These are phyloP conservation scores for Hecatera dysodea DNA, from an alignment of 2,888 invertebrate genomes.

Conservation along the genomic window DNA sequence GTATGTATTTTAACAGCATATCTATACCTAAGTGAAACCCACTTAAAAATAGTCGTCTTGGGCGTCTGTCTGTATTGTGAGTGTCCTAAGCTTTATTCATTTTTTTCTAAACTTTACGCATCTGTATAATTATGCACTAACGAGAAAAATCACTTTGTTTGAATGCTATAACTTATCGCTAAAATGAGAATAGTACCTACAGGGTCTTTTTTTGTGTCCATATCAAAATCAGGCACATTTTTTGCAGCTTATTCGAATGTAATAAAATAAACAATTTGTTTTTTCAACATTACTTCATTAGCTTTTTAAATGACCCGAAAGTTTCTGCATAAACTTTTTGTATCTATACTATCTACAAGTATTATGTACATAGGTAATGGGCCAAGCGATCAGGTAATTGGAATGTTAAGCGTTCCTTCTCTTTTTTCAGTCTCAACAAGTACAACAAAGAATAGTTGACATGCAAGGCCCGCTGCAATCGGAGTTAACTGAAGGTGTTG, in stretches of 20 bases:
- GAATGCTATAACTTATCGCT: not conserved
- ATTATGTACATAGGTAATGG: not conserved
- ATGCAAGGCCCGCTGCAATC: conserved; percentile 94
- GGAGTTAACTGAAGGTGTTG: conserved; percentile 93
- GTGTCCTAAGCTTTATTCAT: too few species aligned
- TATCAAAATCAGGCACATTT: not conserved
- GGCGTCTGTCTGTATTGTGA: too few species aligned
- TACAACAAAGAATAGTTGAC: conserved; percentile 93
- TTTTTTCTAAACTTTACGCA: not conserved
- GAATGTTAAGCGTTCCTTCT: not conserved
- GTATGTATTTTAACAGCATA: conserved; percentile 86
- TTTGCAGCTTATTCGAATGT: not conserved
- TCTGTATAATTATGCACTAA: not conserved
- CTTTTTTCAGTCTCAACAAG: conserved; percentile 90
- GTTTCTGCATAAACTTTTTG: not conserved
- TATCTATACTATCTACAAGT: not conserved
- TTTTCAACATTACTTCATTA: too few species aligned
- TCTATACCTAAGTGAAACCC: not conserved
- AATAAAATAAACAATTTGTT: too few species aligned
- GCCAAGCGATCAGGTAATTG: not conserved
- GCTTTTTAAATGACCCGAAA: too few species aligned
- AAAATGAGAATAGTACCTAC: not conserved
- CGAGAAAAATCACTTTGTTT: too few species aligned
- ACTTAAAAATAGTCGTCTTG: too few species aligned
- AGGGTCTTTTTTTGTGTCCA: not conserved